Conservation (phyloP, 2,888 invertebrate genomes). For the Orthosia cruda region DNA sequence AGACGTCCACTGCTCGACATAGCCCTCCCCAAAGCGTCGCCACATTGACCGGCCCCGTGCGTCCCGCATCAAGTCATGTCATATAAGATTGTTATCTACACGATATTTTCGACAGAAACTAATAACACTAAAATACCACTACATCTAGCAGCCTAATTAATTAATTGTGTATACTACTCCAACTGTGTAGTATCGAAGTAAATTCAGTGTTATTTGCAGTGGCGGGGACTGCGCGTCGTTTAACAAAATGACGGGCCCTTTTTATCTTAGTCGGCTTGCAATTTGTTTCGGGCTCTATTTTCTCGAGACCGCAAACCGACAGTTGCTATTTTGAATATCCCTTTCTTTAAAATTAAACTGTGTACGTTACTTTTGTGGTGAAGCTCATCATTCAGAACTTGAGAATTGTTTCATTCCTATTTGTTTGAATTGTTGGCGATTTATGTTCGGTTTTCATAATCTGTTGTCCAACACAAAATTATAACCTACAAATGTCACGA, state of each 20-base stretch:
- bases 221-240: slow-evolving; percentile 85
- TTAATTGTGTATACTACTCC: slow-evolving; percentile 54
- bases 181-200: slow-evolving; percentile 72
- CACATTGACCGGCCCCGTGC: too few relatives aligned
- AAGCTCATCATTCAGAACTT: slow-evolving; percentile 55
- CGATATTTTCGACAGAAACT: neutral
- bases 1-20: too few relatives aligned
- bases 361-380: slow-evolving; percentile 69
- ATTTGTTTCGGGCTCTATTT: slow-evolving; percentile 89
- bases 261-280: slow-evolving; percentile 89
- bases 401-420: slow-evolving; percentile 37
- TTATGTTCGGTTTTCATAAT: slow-evolving; percentile 1
- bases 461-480: too few relatives aligned
- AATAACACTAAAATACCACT: slow-evolving; percentile 23
- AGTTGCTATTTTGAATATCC: slow-evolving; percentile 87
- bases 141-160: slow-evolving; percentile 56
- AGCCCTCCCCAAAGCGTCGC: too few relatives aligned
- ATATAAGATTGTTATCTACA: neutral
- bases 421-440: neutral
- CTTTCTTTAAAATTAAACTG: slow-evolving; percentile 84
- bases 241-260: slow-evolving; percentile 90
- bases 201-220: slow-evolving; percentile 81
- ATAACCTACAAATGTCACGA: too few relatives aligned
- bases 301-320: slow-evolving; percentile 85
- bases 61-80: too few relatives aligned